Conservation (phyloP, 2,888 invertebrate genomes). For the Oithona nana region DNA sequence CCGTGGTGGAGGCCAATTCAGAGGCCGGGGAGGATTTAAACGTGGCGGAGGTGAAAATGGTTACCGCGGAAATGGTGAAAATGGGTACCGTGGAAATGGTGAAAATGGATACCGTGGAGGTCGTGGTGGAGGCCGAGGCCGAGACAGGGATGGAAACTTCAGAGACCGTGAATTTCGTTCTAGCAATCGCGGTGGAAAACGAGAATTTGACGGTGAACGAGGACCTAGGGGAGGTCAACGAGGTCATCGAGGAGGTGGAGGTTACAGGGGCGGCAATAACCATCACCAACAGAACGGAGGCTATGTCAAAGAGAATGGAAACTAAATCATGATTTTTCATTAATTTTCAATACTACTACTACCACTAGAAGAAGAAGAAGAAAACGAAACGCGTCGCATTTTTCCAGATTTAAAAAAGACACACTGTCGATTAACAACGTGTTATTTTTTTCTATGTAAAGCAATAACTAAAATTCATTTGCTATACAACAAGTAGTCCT, state of each 20-base stretch:
- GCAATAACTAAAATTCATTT: no score
- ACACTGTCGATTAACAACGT: no score
- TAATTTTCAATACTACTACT: no score
- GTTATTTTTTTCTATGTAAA: no score
- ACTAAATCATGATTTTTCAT: no score
- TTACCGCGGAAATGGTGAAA: background rate
- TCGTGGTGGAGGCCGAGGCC: background rate
- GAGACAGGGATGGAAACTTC: background rate
- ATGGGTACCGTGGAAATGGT: background rate
- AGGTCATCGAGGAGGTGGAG: background rate
- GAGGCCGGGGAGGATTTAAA: background rate
- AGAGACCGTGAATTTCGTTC: background rate
- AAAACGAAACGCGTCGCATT: no score
- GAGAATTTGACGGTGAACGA: background rate
- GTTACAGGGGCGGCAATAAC: background rate
- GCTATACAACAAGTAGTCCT: no score
- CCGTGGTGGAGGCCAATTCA: background rate
- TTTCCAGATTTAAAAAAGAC: no score
- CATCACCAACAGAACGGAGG: background rate
- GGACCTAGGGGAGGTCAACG: background rate
- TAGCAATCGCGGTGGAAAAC: background rate
- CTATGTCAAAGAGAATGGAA: background rate
- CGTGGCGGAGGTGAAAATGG: background rate
- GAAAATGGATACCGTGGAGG: background rate
- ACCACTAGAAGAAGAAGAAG: no score